Percentiles rank a stretch among this genome's conserved stretches.
These are phyloP conservation scores for Panorpa germanica DNA, from an alignment of 2,888 invertebrate genomes.

Conservation along the genomic window DNA sequence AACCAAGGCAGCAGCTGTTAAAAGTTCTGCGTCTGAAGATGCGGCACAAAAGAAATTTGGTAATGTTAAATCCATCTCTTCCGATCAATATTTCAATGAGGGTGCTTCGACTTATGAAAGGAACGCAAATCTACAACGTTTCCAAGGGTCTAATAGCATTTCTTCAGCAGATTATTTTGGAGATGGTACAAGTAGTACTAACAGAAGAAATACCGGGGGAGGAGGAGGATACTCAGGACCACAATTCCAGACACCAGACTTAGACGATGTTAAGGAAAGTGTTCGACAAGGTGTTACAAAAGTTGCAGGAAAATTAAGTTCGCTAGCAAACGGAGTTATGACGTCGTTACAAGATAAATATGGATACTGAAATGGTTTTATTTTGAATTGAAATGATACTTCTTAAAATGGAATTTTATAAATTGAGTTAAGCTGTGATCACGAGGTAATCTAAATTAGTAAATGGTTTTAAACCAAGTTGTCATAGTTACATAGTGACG, in stretches of 20 bases:
- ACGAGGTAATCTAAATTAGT: too few relatives aligned
- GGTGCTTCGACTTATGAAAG: constrained; percentile 32
- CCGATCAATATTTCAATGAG: constrained; percentile 84
- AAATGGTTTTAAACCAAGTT: too few relatives aligned
- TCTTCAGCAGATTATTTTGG: constrained; percentile 94
- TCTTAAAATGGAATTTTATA: too few relatives aligned
- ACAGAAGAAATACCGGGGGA: too few relatives aligned
- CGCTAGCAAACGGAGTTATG: constrained; percentile 86
- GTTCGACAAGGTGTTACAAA: constrained; percentile 92
- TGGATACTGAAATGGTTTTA: constrained; percentile 30
- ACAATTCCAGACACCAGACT: constrained; percentile 47
- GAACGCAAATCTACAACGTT: constrained; percentile 42
- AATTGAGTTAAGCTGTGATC: too few relatives aligned
- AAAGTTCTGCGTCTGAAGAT: constrained; percentile 33
- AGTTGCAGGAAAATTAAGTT: constrained; percentile 92
- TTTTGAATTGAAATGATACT: too few relatives aligned
- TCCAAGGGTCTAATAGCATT: constrained; percentile 88
- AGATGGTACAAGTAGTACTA: too few relatives aligned
- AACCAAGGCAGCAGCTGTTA: constrained; percentile 12
- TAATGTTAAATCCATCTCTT: constrained; percentile 92
- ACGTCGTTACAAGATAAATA: constrained; percentile 74
- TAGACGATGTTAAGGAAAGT: constrained; percentile 93
- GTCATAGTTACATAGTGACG: too few relatives aligned
- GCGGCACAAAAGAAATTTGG: constrained; percentile 93
- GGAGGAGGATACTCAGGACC: constrained; percentile 17